Percentiles rank a stretch among this genome's conserved stretches.
These are phyloP conservation scores for Drosophila pectinifera DNA, from an alignment of 1,140 invertebrate genomes.

Conservation along the genomic window DNA sequence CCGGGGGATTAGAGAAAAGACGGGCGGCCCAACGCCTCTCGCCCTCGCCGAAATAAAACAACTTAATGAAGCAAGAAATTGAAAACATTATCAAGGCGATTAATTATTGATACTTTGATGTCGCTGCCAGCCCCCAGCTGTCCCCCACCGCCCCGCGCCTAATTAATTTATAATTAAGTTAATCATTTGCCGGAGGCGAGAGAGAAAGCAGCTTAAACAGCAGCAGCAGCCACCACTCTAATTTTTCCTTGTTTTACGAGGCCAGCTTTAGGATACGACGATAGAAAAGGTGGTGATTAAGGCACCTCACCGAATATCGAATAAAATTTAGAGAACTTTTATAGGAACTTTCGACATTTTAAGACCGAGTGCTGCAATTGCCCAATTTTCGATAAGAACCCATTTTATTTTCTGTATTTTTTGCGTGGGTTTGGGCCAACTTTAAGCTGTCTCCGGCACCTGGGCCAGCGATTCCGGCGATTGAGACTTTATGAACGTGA, in stretches of 20 bases:
- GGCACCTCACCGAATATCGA: too few relatives aligned
- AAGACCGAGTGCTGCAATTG: not conserved
- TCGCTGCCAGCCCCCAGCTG: constrained; percentile 24
- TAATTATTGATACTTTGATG: constrained; percentile 83
- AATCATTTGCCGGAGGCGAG: constrained; percentile 55
- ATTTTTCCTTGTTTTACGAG: not conserved
- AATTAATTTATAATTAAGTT: constrained; percentile 84
- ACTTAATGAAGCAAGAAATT: constrained; percentile 81
- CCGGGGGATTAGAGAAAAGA: constrained; percentile 55
- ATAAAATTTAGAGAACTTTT: not conserved
- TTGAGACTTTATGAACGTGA: constrained; percentile 73
- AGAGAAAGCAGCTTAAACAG: constrained; percentile 20
- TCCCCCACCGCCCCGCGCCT: constrained; percentile 45
- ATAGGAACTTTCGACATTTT: not conserved
- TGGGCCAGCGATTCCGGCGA: constrained; percentile 46
- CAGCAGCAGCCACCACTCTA: not conserved
- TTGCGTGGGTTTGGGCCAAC: constrained; percentile 27
- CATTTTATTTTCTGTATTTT: constrained; percentile 14
- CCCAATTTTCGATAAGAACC: not conserved
- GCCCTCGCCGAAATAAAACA: constrained; percentile 58
- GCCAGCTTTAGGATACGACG: constrained; percentile 1
- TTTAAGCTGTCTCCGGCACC: constrained; percentile 61
- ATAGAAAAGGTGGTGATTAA: not conserved
- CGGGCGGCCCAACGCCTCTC: constrained; percentile 41
- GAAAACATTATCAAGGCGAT: constrained; percentile 82